Base-by-base conservation (phyloP, 1,140 invertebrate genomes). In the Bombus ignitus region DNA sequence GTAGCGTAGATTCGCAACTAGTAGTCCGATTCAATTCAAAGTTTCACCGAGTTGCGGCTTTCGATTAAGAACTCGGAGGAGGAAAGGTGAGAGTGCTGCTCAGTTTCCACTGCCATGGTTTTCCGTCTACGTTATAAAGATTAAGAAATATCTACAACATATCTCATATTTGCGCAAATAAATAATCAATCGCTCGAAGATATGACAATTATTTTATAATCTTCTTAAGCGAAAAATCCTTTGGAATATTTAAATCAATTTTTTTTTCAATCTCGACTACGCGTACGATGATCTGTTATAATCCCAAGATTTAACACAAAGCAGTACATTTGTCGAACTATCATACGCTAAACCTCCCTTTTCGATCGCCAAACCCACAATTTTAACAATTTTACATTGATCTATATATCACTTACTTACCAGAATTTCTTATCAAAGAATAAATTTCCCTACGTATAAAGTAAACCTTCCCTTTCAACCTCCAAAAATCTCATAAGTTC, bases 1-100 rank as follows among this genome's bases (percentile, higher is more conserved):
- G 39, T 12, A 35, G 83, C 6, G 53, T 32, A 80, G 70, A 39
- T 53, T 66, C 77, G 77, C 37, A 80, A 73, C 57, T 85, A 73
- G 76, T 85, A 59, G 77, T 57, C 15, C 83, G 83, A 85, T 80
- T 85, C 77, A 53, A 85, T 85, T 39, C 76, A 85, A 85, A 85
- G 83, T 85, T 85, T 85, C 83, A 73, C 73, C 73, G 83, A 85
- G 77, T 85, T 85, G 53, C 68, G 77, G 77, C 37, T 72, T 85
- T 57, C 57, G 77, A 62, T 85, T 80, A 85, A 85, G 83, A 80
- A 85, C 35, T 42, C 32, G 18, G 3, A 47, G 18, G 35, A n/a
- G n/a, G 15, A 6, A 22, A n/a, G 18, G 35, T n/a, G n/a, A 59
- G 6, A 12, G 28, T 32, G 28, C 66, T 76, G 32, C 66, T 62